Evolutionary conservation across 2,797 vertebrate genomes (phyloP).

Genomic region (Phyllotis vaccarum): DNA sequence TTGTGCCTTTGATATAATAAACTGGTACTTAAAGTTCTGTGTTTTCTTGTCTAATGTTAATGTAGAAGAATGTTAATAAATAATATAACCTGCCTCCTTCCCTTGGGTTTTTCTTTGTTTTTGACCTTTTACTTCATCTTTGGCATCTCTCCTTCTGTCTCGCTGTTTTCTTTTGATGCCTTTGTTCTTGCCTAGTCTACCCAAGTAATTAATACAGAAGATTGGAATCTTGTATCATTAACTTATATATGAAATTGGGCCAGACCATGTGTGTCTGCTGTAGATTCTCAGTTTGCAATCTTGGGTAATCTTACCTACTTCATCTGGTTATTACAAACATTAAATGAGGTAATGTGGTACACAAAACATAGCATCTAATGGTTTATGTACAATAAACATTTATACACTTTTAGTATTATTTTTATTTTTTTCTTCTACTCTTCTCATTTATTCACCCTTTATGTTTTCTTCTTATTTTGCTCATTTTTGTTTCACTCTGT

Average conservation of each 20-base stretch:
- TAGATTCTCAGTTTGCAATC: constrained; percentile 5
- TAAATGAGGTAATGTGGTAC: constrained; percentile 12
- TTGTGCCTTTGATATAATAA: neutral
- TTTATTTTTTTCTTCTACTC: neutral
- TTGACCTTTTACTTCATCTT: neutral
- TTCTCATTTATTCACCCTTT: neutral
- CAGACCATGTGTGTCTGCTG: neutral
- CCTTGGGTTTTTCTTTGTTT: neutral
- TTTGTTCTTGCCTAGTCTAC: constrained; percentile 1
- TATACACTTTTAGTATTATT: neutral
- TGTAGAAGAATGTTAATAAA: neutral
- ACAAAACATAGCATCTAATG: constrained; percentile 34
- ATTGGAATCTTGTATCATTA: constrained; percentile 22
- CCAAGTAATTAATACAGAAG: neutral
- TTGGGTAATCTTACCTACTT: neutral
- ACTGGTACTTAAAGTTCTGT: constrained; percentile 12
- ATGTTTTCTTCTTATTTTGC: neutral
- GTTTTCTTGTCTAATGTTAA: constrained; percentile 18
- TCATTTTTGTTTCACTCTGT: neutral
- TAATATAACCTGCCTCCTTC: neutral
- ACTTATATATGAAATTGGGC: neutral
- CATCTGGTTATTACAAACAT: constrained; percentile 24
- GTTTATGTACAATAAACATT: neutral
- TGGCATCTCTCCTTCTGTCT: neutral
- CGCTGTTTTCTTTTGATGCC: neutral